A percentile compares a stretch with the other conserved stretches of the same genome.
Evolutionary conservation across 2,113 vertebrate species (phyloP).

Genomic region (Actenoides lindsayi): DNA sequence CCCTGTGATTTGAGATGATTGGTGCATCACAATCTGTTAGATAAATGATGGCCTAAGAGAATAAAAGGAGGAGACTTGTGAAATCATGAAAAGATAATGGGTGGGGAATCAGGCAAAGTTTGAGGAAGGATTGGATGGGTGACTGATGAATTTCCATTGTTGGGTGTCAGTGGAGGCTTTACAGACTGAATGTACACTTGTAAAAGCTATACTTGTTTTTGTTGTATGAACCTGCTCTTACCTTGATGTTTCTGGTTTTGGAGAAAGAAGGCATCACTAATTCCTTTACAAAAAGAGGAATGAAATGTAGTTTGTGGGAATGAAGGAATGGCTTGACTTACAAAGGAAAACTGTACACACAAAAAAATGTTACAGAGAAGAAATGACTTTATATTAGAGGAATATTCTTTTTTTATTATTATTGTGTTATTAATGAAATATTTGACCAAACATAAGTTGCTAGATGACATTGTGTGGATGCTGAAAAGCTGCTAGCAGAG

Average conservation of each 20-base stretch:
- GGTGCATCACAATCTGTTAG: not conserved
- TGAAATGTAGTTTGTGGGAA: not conserved
- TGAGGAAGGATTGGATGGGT: not conserved
- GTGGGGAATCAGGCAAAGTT: accelerated
- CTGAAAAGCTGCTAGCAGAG: no score
- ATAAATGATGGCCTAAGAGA: not conserved
- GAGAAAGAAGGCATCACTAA: not conserved
- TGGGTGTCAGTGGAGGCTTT: not conserved
- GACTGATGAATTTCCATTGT: not conserved
- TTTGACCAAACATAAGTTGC: not conserved
- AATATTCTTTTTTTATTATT: not conserved
- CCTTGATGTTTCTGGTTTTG: not conserved
- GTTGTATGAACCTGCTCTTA: not conserved
- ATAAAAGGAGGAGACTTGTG: not conserved
- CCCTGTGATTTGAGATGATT: not conserved
- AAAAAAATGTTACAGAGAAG: not conserved
- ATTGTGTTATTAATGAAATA: not conserved
- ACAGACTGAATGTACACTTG: not conserved
- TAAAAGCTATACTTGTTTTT: not conserved
- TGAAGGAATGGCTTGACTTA: not conserved
- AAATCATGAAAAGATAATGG: not conserved
- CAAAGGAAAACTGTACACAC: not conserved
- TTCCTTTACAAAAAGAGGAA: not conserved
- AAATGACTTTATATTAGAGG: not conserved
- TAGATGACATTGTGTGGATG: not conserved